These are phyloP conservation scores for Periphyllus acericola DNA, from an alignment of 2,888 invertebrate species.

Conservation along the genomic window DNA sequence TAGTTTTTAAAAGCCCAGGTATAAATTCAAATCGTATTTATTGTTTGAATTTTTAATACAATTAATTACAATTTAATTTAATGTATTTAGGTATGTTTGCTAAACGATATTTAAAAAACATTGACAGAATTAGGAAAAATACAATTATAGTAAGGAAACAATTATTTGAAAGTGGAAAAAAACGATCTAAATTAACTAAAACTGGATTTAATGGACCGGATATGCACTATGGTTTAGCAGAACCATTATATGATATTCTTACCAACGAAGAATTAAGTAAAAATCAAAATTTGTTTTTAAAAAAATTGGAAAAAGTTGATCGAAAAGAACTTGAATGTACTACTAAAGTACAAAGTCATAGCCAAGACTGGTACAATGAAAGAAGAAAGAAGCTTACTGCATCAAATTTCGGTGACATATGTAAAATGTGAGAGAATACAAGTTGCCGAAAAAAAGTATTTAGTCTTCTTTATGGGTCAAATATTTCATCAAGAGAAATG, in stretches of 20 bases:
- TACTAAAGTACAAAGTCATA: constrained; percentile 7
- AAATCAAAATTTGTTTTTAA: background rate
- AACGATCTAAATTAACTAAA: background rate
- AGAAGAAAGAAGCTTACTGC: constrained; percentile 16
- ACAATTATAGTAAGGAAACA: background rate
- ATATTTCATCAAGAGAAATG: constrained; percentile 1
- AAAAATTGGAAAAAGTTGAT: background rate
- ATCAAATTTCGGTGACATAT: constrained; percentile 22
- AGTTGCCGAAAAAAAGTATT: constrained; percentile 13
- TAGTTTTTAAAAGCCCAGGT: background rate
- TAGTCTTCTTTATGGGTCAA: background rate
- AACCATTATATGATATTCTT: constrained; percentile 6
- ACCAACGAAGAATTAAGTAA: background rate
- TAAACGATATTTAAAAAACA: background rate
- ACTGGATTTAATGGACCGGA: constrained; percentile 7
- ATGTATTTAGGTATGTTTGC: background rate
- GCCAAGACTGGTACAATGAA: constrained; percentile 20
- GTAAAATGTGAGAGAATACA: constrained; percentile 25
- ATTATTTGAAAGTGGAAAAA: constrained; percentile 1
- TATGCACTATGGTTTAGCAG: constrained; percentile 8
- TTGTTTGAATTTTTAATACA: too few species aligned
- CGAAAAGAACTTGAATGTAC: background rate
- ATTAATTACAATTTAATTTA: too few species aligned
- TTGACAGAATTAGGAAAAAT: background rate
- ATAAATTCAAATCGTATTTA: background rate